phyloP scores from a whole-genome alignment of 2,888 invertebrate genomes.

The Tachina lurida region DNA sequence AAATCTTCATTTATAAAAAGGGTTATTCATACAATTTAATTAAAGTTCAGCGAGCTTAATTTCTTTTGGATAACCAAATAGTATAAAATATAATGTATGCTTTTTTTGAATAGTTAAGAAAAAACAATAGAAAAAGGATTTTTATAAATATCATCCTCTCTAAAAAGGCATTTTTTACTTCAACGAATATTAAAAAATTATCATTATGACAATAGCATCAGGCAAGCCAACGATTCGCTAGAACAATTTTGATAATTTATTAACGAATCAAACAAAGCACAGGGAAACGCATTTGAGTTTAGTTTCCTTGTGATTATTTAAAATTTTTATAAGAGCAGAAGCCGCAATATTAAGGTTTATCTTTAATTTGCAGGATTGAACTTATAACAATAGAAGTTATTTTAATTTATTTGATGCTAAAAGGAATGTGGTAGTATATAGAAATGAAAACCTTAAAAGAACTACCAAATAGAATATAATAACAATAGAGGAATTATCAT shows the following conservation, averaged over 20 bases:
- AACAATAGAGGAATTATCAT: too few species aligned
- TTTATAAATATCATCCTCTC: neutral
- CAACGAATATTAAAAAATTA: neutral
- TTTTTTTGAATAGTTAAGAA: neutral
- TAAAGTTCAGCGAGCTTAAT: neutral
- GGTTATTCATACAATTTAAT: too few species aligned
- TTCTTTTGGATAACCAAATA: neutral
- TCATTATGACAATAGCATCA: neutral
- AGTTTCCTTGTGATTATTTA: neutral
- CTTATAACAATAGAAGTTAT: slow-evolving; percentile 54
- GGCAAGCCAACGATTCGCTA: neutral
- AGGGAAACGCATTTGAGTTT: neutral
- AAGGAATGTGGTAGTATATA: neutral
- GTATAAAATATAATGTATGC: neutral
- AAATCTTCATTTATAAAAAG: too few species aligned
- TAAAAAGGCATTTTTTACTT: neutral
- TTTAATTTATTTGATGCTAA: slow-evolving; percentile 23
- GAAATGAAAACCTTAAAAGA: neutral
- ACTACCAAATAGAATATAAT: neutral
- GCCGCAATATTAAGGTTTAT: slow-evolving; percentile 12
- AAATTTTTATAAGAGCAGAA: neutral
- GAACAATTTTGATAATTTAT: neutral
- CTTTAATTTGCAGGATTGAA: slow-evolving; percentile 54
- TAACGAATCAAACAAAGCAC: neutral
- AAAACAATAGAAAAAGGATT: neutral